Base-by-base conservation (phyloP, 2,113 vertebrate genomes). In the Cathartes aura region DNA sequence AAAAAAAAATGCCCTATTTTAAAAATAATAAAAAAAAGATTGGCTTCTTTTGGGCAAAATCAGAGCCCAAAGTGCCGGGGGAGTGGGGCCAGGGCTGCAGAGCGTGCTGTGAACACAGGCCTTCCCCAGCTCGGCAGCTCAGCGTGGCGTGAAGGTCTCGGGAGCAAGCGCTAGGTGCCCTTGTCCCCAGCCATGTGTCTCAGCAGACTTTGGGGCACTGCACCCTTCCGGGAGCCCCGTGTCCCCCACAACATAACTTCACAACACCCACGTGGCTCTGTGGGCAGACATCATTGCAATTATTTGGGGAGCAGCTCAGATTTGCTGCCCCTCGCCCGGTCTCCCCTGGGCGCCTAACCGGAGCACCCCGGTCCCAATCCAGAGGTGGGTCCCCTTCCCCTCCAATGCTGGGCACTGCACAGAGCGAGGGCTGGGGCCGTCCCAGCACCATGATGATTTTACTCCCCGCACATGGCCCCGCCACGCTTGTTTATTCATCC, bases 401-500 rank as follows among this genome's bases (percentile, higher is more conserved):
- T 82, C 22, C 0, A 3, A 3, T 42, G 17, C 50, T 5, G 5
- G 56, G n/a, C 62, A 6, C 59, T 5, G 22, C 3, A 4, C 58
- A 22, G 55, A 36, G 91, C 1, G 1, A 38, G 68, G 60, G 20
- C 78, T 70, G 56, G 74, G 87, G 47, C 64, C 12, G 53, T 52
- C 82, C 43, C 88, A 63, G 66, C 82, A 38, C 93, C 12, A 1
- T 1, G 21, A 27, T 38, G 56, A 88, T 82, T 91, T 96, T 91
- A 80, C 94, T 96, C 92, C 95, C 96, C 2, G 0, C 82, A 62
- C 88, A 92, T 87, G 96, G 96, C 97, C 94, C 53, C 40, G 66
- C 87, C 84, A 74, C 43, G 3, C 93, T 90, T 96, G 93, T 96
- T 97, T 96, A 93, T 96, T 95, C 96, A 93, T 96, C 90, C 89